Percentiles rank a stretch among this genome's conserved stretches.
Evolutionary conservation across 1,140 invertebrate genomes (phyloP).

Genomic region (Drosophila biarmipes): DNA sequence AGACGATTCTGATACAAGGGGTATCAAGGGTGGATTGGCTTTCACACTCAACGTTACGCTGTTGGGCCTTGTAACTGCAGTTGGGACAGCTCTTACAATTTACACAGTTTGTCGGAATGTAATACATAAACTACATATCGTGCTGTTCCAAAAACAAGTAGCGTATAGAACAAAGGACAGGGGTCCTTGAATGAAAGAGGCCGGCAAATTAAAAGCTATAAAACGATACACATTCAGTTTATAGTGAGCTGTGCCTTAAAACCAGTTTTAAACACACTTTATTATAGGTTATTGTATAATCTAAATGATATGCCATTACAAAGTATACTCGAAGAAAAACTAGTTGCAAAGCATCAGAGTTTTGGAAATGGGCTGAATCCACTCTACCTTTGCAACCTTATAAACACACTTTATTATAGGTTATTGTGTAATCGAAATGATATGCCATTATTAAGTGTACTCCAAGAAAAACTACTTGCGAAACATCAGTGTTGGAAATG

Average conservation of each 20-base stretch:
- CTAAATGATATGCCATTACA: not conserved
- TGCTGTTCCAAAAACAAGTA: no score
- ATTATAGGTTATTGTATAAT: conserved; percentile 4
- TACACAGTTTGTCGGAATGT: no score
- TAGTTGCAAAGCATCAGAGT: not conserved
- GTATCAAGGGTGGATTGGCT: conserved; percentile 18
- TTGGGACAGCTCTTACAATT: no score
- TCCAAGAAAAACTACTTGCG: not conserved
- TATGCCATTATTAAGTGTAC: not conserved
- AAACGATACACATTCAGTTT: not conserved
- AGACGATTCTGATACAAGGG: conserved; percentile 34
- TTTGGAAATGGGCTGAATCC: no score
- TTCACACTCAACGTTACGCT: no score
- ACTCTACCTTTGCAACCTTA: no score
- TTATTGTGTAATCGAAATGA: conserved; percentile 3
- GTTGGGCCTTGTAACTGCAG: no score
- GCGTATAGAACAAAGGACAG: no score
- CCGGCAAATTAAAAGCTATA: not conserved
- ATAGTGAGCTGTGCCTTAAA: not conserved
- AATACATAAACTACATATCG: no score
- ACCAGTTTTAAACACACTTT: not conserved
- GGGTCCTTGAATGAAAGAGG: no score
- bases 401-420: not conserved
- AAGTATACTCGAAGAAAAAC: not conserved
- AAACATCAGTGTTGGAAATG: no score